A percentile compares a stretch with the other conserved stretches of the same genome.
Conservation (phyloP, 2,113 vertebrate species). For the human region GRCh38 chr22:22432001-22432500, state of each 20-base stretch:
- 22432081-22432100: too few relatives aligned
- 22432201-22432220: fast-evolving
- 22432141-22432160: background rate
- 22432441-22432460: background rate
- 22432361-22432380: fast-evolving
- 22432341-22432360: background rate
- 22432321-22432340: fast-evolving
- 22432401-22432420: background rate
- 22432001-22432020: too few relatives aligned
- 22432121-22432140: background rate
- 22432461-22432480: fast-evolving
- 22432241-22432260: too few relatives aligned
- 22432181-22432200: fast-evolving
- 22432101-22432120: background rate
- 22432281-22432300: background rate
- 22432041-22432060: too few relatives aligned
- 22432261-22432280: fast-evolving
- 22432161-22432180: background rate
- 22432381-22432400: background rate
- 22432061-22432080: too few relatives aligned
- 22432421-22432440: background rate
- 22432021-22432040: too few relatives aligned
- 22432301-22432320: background rate
- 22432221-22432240: background rate
- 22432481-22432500: background rate